A percentile compares a stretch with the other conserved stretches of the same genome.
Conservation (phyloP, 1,140 invertebrate species). For the Euborellia annulipes region DNA sequence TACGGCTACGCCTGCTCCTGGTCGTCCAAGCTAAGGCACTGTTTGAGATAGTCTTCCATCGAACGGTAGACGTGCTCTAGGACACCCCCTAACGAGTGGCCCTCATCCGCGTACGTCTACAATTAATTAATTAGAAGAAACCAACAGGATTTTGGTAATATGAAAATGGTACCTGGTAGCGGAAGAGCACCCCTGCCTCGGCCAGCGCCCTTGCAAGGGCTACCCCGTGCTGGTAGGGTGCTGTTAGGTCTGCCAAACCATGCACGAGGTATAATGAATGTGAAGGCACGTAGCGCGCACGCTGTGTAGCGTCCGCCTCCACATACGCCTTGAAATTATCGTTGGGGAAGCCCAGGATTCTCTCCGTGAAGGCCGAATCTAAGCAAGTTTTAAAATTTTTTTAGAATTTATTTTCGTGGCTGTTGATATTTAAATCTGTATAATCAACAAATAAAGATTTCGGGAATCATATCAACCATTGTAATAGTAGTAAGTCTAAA, state of each 20-base stretch:
- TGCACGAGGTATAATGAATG: constrained; percentile 80
- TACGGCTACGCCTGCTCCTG: constrained; percentile 28
- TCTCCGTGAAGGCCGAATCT: constrained; percentile 92
- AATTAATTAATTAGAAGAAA: too few species aligned
- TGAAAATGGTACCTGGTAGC: constrained; percentile 93
- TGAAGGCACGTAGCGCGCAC: constrained; percentile 66
- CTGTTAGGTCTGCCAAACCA: constrained; percentile 75
- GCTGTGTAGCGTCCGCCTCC: constrained; percentile 72
- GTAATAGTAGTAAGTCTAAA: too few species aligned
- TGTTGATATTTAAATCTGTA: too few species aligned
- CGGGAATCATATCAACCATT: too few species aligned
- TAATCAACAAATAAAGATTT: too few species aligned
- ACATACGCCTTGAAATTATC: constrained; percentile 89
- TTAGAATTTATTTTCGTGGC: too few species aligned
- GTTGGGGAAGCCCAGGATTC: constrained; percentile 68
- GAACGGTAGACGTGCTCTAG: constrained; percentile 68
- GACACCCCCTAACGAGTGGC: constrained; percentile 56
- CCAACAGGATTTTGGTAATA: too few species aligned
- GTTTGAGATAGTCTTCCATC: constrained; percentile 69
- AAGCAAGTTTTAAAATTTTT: constrained; percentile 9
- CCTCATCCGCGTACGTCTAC: constrained; percentile 71
- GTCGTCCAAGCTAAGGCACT: constrained; percentile 68
- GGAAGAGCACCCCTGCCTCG: constrained; percentile 70
- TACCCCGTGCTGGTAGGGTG: constrained; percentile 83
- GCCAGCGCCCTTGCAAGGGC: constrained; percentile 73